phyloP scores from a whole-genome alignment of 2,797 vertebrate genomes.

The Mus spretus region DNA sequence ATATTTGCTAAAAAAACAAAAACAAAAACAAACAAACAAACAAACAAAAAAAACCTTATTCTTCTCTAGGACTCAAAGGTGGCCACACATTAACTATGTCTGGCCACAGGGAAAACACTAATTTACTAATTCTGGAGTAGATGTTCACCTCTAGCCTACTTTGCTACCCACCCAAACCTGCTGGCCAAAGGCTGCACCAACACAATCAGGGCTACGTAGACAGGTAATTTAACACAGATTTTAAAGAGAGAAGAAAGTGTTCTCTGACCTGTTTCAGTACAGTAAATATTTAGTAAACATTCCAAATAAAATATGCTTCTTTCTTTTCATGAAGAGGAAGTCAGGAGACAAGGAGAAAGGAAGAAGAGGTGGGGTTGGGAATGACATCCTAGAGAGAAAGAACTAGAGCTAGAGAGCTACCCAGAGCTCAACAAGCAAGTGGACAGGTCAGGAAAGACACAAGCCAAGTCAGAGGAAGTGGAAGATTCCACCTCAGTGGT shows the following conservation, averaged over 20 bases:
- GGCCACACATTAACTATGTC: slow-evolving; percentile 10
- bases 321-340: slow-evolving; percentile 35
- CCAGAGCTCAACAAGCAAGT: not conserved
- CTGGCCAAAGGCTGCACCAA: slow-evolving; percentile 13
- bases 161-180: not conserved
- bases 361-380: not conserved
- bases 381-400: not conserved
- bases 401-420: not conserved
- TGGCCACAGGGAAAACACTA: slow-evolving; percentile 17
- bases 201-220: slow-evolving; percentile 57
- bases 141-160: not conserved
- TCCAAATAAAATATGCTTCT: slow-evolving; percentile 31
- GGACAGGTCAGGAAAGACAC: not conserved
- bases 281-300: slow-evolving; percentile 69
- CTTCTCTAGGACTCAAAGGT: slow-evolving; percentile 31
- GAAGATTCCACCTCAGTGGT: not conserved
- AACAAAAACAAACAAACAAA: not conserved
- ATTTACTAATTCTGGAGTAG: slow-evolving; percentile 42
- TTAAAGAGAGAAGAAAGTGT: slow-evolving; percentile 60
- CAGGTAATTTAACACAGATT: slow-evolving; percentile 37
- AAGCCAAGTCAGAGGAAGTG: not conserved
- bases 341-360: slow-evolving; percentile 18
- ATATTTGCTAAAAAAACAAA: slow-evolving; percentile 41
- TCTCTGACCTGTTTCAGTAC: slow-evolving; percentile 45
- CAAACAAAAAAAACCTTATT: not conserved